Evolutionary conservation across 2,888 invertebrate genomes (phyloP).

Genomic region (Xestia xanthographa): DNA sequence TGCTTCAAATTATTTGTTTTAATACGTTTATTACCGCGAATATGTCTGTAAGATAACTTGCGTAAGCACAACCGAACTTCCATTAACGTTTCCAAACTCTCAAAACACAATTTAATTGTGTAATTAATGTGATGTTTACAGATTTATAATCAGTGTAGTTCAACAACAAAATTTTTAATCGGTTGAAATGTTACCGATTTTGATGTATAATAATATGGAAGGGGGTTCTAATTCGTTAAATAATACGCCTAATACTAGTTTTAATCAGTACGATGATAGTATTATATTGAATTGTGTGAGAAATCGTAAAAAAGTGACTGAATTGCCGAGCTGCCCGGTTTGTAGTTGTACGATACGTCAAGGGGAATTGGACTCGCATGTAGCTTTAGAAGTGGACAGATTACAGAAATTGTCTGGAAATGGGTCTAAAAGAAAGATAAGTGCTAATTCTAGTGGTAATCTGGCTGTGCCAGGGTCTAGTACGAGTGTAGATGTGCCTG

Average conservation of each 20-base stretch:
- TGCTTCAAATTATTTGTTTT: slow-evolving; percentile 70
- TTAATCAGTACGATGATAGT: slow-evolving; percentile 83
- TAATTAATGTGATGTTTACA: slow-evolving; percentile 82
- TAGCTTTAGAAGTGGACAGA: slow-evolving; percentile 93
- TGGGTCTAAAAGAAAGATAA: slow-evolving; percentile 82
- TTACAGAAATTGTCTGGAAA: slow-evolving; percentile 81
- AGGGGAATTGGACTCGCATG: slow-evolving; percentile 96
- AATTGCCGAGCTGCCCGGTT: slow-evolving; percentile 96
- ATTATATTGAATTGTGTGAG: slow-evolving; percentile 88
- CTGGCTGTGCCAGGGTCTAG: slow-evolving; percentile 69
- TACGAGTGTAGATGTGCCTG: slow-evolving; percentile 67
- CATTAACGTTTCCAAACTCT: slow-evolving; percentile 65
- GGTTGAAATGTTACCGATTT: slow-evolving; percentile 86
- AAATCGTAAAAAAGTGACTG: slow-evolving; percentile 91
- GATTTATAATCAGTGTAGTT: slow-evolving; percentile 76
- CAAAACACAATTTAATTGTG: slow-evolving; percentile 72
- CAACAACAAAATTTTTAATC: slow-evolving; percentile 60
- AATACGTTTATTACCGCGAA: slow-evolving; percentile 65
- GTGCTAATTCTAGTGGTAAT: slow-evolving; percentile 77
- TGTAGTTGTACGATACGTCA: slow-evolving; percentile 96
- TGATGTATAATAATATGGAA: slow-evolving; percentile 88
- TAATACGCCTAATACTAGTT: slow-evolving; percentile 76
- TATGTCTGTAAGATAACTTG: slow-evolving; percentile 83
- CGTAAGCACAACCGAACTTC: slow-evolving; percentile 75
- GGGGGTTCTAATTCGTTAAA: slow-evolving; percentile 80